Conservation (phyloP, 2,797 vertebrate species). For the Squalus acanthias region DNA sequence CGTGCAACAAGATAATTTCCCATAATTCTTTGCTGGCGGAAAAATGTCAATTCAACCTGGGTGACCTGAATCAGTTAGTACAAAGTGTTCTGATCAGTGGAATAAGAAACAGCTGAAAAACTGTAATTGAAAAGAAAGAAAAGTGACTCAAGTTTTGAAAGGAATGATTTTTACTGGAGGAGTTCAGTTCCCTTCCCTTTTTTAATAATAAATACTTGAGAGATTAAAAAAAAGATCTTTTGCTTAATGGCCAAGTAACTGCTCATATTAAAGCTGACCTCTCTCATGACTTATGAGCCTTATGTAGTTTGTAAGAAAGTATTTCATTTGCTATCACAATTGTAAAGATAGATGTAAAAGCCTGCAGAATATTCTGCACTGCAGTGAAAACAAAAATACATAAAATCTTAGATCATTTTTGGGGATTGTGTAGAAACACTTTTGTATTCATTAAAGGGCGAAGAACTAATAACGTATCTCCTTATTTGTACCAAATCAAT, state of each 20-base stretch:
- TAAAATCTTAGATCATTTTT: neutral
- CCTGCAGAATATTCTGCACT: neutral
- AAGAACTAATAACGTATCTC: neutral
- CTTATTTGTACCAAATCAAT: neutral
- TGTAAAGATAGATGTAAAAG: neutral
- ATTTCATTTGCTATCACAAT: neutral
- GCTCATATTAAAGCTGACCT: neutral
- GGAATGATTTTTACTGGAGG: neutral
- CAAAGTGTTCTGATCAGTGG: neutral
- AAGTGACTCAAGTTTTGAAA: neutral
- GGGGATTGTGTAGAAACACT: neutral
- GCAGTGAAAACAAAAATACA: neutral
- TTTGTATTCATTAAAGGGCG: too few relatives aligned
- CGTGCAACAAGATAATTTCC: neutral
- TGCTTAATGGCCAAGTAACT: neutral
- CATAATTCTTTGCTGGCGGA: neutral
- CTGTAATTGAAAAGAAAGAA: neutral
- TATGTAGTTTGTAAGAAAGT: neutral
- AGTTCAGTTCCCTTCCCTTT: neutral
- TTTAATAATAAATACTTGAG: neutral
- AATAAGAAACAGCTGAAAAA: slow-evolving; percentile 33
- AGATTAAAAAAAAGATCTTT: neutral
- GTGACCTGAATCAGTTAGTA: slow-evolving; percentile 13
- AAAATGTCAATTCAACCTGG: slow-evolving; percentile 26
- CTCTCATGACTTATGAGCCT: neutral